Conservation (phyloP, 2,888 invertebrate genomes). For the Ophion costatus region DNA sequence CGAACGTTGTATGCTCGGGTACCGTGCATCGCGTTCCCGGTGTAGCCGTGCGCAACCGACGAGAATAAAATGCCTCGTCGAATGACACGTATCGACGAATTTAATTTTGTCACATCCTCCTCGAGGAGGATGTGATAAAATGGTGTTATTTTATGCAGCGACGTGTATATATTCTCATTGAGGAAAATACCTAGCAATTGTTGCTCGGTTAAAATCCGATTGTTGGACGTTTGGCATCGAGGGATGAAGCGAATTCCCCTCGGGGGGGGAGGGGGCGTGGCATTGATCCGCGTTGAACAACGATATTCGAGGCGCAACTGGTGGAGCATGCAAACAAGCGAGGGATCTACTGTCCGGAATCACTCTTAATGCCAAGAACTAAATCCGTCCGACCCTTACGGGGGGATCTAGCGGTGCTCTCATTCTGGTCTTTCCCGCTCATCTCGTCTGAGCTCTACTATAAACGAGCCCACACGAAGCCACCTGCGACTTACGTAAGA, state of each 20-base stretch:
- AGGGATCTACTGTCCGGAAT: conserved; percentile 34
- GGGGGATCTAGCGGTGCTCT: background rate
- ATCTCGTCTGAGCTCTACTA: conserved; percentile 4
- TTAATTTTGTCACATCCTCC: background rate
- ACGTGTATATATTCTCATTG: no score
- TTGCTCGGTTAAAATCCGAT: no score
- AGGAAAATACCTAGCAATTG: no score
- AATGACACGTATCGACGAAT: conserved; percentile 11
- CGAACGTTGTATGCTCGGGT: conserved; percentile 19
- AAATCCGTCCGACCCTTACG: conserved; percentile 62
- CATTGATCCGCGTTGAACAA: background rate
- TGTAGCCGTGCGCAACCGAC: background rate
- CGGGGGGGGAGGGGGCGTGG: no score
- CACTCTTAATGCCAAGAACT: conserved; percentile 69
- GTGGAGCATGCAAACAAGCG: background rate
- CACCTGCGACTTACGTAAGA: conserved; percentile 60
- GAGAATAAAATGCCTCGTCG: background rate
- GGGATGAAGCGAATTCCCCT: no score
- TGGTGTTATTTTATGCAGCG: no score
- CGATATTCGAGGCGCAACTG: background rate
- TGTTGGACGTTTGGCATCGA: no score
- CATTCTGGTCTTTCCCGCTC: conserved; percentile 30
- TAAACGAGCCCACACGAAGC: conserved; percentile 15
- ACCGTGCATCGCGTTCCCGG: background rate
- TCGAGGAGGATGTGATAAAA: no score